Evolutionary conservation across 2,888 invertebrate species (phyloP).

Genomic region (Spilarctia lutea): DNA sequence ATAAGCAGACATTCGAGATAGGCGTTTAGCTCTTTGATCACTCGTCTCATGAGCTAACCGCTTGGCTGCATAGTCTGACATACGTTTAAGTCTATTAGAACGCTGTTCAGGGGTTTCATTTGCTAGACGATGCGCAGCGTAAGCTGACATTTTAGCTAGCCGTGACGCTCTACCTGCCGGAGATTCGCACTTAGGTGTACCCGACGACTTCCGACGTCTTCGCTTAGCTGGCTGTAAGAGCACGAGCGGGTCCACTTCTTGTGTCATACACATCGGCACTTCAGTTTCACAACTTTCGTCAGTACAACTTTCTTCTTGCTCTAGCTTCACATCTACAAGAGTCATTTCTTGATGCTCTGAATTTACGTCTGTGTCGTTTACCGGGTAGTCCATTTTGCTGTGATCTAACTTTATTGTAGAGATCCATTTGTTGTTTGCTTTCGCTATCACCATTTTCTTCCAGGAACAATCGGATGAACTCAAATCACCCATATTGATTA

Average conservation of each 20-base stretch:
- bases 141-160: slow-evolving; percentile 80
- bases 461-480: slow-evolving; percentile 74
- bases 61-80: slow-evolving; percentile 81
- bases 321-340: slow-evolving; percentile 59
- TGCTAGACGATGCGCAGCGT: slow-evolving; percentile 78
- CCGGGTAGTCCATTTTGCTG: slow-evolving; percentile 47
- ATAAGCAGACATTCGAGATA: slow-evolving; percentile 81
- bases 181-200: slow-evolving; percentile 63
- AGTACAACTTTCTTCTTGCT: slow-evolving; percentile 46
- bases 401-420: slow-evolving; percentile 67
- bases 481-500: slow-evolving; percentile 84
- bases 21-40: slow-evolving; percentile 74
- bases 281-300: slow-evolving; percentile 38
- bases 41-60: slow-evolving; percentile 73
- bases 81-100: slow-evolving; percentile 71
- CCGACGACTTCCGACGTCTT: slow-evolving; percentile 57
- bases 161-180: slow-evolving; percentile 71
- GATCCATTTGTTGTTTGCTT: slow-evolving; percentile 77
- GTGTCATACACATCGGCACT: slow-evolving; percentile 48
- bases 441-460: slow-evolving; percentile 81
- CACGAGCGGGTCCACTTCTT: slow-evolving; percentile 61
- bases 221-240: slow-evolving; percentile 43
- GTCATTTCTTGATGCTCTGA: slow-evolving; percentile 52
- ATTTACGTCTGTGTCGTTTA: slow-evolving; percentile 42
- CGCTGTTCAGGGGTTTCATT: slow-evolving; percentile 79